Evolutionary conservation across 2,888 invertebrate species (phyloP).

Genomic region (Microctonus hyperodae): DNA sequence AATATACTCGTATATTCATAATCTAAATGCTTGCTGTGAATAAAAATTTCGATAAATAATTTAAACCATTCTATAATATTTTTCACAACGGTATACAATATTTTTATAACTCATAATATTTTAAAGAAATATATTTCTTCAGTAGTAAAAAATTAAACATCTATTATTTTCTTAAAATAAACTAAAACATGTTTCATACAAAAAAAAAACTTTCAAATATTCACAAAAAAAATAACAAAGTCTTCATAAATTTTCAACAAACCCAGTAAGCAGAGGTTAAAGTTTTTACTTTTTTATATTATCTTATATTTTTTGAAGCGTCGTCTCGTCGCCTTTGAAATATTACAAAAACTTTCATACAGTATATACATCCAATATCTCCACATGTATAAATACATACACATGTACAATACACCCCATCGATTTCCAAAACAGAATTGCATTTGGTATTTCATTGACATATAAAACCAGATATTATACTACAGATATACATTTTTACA

Average conservation of each 20-base stretch:
- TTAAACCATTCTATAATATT: neutral
- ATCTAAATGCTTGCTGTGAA: no score
- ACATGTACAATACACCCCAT: neutral
- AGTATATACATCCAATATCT: no score
- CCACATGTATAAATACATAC: neutral
- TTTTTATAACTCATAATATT: no score
- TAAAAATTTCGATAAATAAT: no score
- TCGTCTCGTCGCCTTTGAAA: neutral
- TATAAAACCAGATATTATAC: neutral
- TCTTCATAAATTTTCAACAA: neutral
- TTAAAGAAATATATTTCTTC: no score
- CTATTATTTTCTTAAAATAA: neutral
- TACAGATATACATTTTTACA: neutral
- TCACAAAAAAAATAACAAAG: neutral
- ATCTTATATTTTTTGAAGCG: constrained; percentile 3
- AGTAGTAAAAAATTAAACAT: neutral
- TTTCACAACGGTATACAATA: no score
- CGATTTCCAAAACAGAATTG: neutral
- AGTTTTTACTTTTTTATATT: neutral
- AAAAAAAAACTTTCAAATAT: neutral
- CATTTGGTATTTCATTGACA: neutral
- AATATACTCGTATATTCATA: neutral
- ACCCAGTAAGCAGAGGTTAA: neutral
- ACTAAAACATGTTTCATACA: neutral
- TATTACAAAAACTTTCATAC: neutral